A percentile compares a stretch with the other conserved stretches of the same genome.
phyloP scores from a whole-genome alignment of 2,113 vertebrate species.

The Serilophus lunatus region DNA sequence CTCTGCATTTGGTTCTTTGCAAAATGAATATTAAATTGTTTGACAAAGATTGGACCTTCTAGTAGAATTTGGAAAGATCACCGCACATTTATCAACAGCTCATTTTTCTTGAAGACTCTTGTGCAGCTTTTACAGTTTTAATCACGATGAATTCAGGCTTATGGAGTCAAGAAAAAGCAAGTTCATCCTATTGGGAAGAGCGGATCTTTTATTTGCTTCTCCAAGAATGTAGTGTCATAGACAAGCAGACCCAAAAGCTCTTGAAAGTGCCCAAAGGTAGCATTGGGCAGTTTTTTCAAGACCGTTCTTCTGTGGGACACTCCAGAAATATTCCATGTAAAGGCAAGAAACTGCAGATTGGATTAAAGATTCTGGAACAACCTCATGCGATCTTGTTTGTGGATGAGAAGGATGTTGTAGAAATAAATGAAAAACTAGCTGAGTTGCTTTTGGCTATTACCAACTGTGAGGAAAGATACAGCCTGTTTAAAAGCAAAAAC shows the following conservation, averaged over 20 bases:
- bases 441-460: slow-evolving; percentile 96
- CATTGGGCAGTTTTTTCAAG: slow-evolving; percentile 91
- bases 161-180: slow-evolving; percentile 95
- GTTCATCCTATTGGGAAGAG: slow-evolving; percentile 90
- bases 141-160: slow-evolving; percentile 91
- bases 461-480: slow-evolving; percentile 93
- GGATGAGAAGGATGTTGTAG: slow-evolving; percentile 90
- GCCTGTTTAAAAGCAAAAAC: slow-evolving; percentile 84
- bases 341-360: slow-evolving; percentile 86
- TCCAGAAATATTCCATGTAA: slow-evolving; percentile 87
- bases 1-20: slow-evolving; percentile 43
- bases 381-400: slow-evolving; percentile 87
- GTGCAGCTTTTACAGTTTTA: not conserved
- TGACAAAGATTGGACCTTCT: slow-evolving; percentile 17
- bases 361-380: slow-evolving; percentile 91
- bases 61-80: slow-evolving; percentile 28
- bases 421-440: slow-evolving; percentile 90
- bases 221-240: slow-evolving; percentile 88
- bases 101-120: slow-evolving; percentile 33
- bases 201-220: slow-evolving; percentile 92
- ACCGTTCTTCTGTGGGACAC: slow-evolving; percentile 86
- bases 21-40: slow-evolving; percentile 52
- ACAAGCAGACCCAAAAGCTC: slow-evolving; percentile 91
- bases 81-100: not conserved
- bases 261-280: slow-evolving; percentile 91